Percentiles rank a stretch among this genome's conserved stretches.
These are phyloP conservation scores for Plagodis pulveraria DNA, from an alignment of 2,888 invertebrate genomes.

Conservation along the genomic window DNA sequence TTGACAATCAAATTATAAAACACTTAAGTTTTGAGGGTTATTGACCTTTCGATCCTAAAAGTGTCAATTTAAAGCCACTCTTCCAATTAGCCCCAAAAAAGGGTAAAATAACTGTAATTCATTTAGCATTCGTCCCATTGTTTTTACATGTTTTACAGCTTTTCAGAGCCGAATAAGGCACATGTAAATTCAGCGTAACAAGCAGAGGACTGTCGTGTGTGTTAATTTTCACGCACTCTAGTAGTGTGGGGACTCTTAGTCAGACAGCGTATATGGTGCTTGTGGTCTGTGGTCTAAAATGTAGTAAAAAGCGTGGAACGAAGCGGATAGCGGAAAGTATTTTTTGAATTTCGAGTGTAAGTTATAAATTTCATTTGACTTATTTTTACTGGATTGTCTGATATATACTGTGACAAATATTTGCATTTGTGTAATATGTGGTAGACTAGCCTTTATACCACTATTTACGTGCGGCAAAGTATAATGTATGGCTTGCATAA, in stretches of 20 bases:
- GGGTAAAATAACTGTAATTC: constrained; percentile 1
- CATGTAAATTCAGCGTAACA: constrained; percentile 5
- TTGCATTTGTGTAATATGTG: too few relatives aligned
- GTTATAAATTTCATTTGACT: too few relatives aligned
- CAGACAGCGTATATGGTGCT: constrained; percentile 31
- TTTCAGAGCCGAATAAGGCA: constrained; percentile 8
- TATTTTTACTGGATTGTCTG: too few relatives aligned
- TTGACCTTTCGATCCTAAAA: background rate
- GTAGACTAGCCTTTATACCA: too few relatives aligned
- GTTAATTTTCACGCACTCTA: constrained; percentile 40
- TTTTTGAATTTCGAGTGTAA: background rate
- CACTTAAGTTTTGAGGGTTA: background rate
- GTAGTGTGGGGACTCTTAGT: constrained; percentile 33
- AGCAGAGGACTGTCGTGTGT: constrained; percentile 16
- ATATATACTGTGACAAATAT: too few relatives aligned
- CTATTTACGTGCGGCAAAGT: too few relatives aligned
- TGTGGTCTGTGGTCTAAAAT: constrained; percentile 3
- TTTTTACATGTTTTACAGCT: background rate
- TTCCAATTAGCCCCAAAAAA: constrained; percentile 2
- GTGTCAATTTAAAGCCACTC: background rate
- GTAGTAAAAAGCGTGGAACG: constrained; percentile 18
- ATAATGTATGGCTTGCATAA: too few relatives aligned
- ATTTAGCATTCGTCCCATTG: constrained; percentile 1
- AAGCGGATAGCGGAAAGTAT: constrained; percentile 2
- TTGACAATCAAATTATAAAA: too few relatives aligned